Evolutionary conservation across 2,888 invertebrate genomes (phyloP).

Genomic region (Phania funesta): DNA sequence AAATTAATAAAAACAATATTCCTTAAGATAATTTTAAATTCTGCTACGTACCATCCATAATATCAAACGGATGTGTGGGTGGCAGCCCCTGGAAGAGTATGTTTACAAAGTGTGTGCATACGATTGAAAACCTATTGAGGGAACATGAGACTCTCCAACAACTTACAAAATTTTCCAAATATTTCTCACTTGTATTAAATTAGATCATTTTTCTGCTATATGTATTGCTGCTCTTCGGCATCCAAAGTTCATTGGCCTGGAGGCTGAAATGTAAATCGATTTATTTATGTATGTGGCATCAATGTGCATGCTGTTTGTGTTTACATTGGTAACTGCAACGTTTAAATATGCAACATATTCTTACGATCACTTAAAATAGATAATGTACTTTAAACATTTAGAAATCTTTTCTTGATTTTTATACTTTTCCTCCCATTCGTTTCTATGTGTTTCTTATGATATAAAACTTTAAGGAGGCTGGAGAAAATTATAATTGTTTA

Average conservation of each 20-base stretch:
- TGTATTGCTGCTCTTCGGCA: background rate
- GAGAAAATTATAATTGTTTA: slow-evolving; percentile 31
- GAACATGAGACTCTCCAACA: slow-evolving; percentile 5
- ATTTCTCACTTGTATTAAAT: slow-evolving; percentile 14
- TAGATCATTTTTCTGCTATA: slow-evolving; percentile 23
- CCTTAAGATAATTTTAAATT: slow-evolving; percentile 4
- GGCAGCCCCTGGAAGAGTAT: slow-evolving; percentile 36
- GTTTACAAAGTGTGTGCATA: slow-evolving; percentile 58
- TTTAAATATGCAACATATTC: slow-evolving; percentile 57
- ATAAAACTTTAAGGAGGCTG: background rate
- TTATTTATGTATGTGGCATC: slow-evolving; percentile 30
- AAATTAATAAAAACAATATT: background rate
- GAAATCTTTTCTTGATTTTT: slow-evolving; percentile 50
- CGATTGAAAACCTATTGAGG: slow-evolving; percentile 48
- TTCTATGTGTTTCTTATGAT: background rate
- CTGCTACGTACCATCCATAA: background rate
- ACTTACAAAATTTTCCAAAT: slow-evolving; percentile 2
- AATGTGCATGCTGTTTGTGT: background rate
- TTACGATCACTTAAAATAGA: slow-evolving; percentile 65
- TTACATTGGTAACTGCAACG: background rate
- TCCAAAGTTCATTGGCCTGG: slow-evolving; percentile 58
- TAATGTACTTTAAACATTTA: slow-evolving; percentile 62
- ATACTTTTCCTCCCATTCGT: background rate
- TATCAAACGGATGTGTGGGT: slow-evolving; percentile 60
- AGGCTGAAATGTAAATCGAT: background rate